Percentiles rank a stretch among this genome's conserved stretches.
Conservation (phyloP, 1,140 invertebrate genomes). For the Dendroctonus valens region DNA sequence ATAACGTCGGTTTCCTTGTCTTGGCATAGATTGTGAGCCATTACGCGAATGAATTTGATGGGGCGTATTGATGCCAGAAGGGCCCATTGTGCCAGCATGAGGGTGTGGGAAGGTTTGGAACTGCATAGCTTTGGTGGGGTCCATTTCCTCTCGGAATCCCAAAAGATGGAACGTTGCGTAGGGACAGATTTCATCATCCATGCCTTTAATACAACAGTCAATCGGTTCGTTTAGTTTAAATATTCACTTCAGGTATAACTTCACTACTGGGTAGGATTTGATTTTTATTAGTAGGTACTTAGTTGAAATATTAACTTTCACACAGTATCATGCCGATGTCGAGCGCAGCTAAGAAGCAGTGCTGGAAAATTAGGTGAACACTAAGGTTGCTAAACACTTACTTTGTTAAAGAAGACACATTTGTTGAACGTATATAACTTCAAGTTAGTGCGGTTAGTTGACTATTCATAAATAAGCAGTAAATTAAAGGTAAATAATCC, state of each 20-base stretch:
- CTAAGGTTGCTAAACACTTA: conserved; percentile 22
- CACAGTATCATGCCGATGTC: neutral
- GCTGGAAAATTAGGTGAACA: conserved; percentile 9
- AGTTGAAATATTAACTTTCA: no score
- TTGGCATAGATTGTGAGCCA: conserved; percentile 83
- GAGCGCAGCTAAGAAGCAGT: conserved; percentile 23
- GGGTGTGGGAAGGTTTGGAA: conserved; percentile 89
- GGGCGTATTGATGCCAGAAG: conserved; percentile 62
- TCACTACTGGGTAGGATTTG: no score
- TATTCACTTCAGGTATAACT: no score
- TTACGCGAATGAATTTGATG: conserved; percentile 74
- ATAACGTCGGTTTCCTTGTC: conserved; percentile 46
- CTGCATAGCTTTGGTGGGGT: conserved; percentile 81
- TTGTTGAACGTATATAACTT: conserved; percentile 20
- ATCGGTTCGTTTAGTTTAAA: no score
- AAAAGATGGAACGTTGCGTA: conserved; percentile 92
- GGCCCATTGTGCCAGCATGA: conserved; percentile 76
- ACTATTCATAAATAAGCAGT: conserved; percentile 3
- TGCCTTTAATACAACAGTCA: conserved; percentile 57
- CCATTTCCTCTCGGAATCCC: conserved; percentile 93
- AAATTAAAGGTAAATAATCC: conserved; percentile 7
- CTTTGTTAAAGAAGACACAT: conserved; percentile 31
- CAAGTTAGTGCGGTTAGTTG: conserved; percentile 28
- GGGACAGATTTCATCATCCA: conserved; percentile 92
- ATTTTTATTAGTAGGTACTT: no score